Conservation (phyloP, 2,888 invertebrate species). For the Protonemura montana region DNA sequence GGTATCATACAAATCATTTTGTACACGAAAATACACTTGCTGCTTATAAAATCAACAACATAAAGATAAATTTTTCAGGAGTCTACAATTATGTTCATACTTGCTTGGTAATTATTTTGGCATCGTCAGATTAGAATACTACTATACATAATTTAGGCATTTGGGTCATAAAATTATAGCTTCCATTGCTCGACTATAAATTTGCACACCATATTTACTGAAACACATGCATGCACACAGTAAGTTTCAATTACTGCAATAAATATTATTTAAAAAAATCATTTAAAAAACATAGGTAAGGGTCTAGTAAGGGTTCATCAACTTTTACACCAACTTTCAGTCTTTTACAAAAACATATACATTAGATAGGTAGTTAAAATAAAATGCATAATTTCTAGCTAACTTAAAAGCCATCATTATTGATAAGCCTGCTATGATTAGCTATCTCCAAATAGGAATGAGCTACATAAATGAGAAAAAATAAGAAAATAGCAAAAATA, state of each 20-base stretch:
- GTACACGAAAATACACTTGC: neutral
- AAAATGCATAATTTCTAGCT: neutral
- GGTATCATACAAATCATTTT: neutral
- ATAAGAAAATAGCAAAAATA: neutral
- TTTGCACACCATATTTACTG: constrained; percentile 12
- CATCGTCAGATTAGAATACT: constrained; percentile 44
- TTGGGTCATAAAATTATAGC: constrained; percentile 28
- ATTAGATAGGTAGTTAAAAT: neutral
- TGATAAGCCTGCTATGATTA: neutral
- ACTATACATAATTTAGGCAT: constrained; percentile 14
- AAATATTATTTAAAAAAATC: neutral
- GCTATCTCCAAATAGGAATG: neutral
- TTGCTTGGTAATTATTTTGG: constrained; percentile 37
- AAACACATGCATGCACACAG: neutral
- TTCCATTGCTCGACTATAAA: constrained; percentile 17
- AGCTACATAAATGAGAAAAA: neutral
- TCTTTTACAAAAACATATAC: neutral
- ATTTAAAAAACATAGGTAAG: neutral
- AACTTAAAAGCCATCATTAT: neutral
- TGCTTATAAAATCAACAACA: constrained; percentile 1
- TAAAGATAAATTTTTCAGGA: neutral
- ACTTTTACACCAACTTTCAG: neutral
- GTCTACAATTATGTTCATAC: constrained; percentile 26
- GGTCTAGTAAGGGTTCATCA: neutral
- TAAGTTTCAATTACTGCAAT: no score